Evolutionary conservation across 2,797 vertebrate genomes (phyloP).

Genomic region (Spinus pinus): DNA sequence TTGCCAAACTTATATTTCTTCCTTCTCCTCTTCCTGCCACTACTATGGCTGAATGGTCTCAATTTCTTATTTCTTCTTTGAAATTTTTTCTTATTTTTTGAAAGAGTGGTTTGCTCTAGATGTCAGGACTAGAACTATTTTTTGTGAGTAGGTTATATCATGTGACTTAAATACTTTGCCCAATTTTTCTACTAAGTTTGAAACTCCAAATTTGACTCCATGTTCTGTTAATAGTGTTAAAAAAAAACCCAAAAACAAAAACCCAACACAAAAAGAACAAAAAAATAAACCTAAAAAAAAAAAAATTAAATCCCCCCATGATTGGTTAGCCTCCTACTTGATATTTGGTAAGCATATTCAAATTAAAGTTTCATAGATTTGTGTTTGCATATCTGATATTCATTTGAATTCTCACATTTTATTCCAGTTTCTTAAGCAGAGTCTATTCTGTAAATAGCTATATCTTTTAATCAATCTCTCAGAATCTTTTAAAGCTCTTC

Average conservation of each 20-base stretch:
- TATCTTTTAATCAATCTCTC: background rate
- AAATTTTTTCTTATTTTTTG: background rate
- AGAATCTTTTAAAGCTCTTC: background rate
- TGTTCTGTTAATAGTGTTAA: background rate
- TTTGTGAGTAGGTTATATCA: background rate
- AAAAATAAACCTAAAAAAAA: background rate
- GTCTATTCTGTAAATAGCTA: background rate
- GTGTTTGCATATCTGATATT: background rate
- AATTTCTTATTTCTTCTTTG: background rate
- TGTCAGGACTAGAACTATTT: background rate
- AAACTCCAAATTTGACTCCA: background rate
- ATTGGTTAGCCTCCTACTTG: background rate
- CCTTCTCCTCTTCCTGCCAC: background rate
- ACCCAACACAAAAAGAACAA: too few relatives aligned
- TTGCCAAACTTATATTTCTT: background rate
- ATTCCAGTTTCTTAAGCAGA: background rate
- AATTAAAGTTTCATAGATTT: background rate
- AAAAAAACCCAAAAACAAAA: too few relatives aligned
- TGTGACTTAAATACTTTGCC: background rate
- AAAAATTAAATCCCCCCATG: rapidly evolving
- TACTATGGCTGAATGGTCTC: background rate
- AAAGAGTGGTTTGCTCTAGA: background rate
- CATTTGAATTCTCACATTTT: background rate
- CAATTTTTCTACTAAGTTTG: background rate
- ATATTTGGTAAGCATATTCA: background rate